phyloP scores from a whole-genome alignment of 2,888 invertebrate species.

The Drosophila putrida region DNA sequence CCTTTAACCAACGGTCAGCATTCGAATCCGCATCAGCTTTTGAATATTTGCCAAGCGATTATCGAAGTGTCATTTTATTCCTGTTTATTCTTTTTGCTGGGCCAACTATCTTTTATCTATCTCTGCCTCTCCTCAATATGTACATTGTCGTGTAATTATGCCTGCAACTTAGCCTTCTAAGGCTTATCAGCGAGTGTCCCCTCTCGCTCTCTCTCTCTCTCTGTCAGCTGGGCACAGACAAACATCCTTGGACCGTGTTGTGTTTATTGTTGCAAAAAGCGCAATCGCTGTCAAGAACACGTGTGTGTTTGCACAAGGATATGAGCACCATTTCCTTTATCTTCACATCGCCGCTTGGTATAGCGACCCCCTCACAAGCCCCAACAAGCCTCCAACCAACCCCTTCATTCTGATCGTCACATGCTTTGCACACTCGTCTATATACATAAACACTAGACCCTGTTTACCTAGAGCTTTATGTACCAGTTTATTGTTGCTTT shows the following conservation, averaged over 20 bases:
- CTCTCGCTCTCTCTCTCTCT: no score
- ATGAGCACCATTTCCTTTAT: conserved; percentile 67
- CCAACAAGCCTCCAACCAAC: background rate
- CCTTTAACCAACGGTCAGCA: conserved; percentile 30
- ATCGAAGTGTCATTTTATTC: conserved; percentile 22
- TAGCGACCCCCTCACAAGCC: background rate
- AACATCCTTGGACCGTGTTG: conserved; percentile 63
- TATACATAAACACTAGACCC: conserved; percentile 53
- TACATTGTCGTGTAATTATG: conserved; percentile 25
- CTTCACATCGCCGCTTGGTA: conserved; percentile 37
- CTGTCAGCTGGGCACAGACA: conserved; percentile 42
- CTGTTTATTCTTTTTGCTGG: conserved; percentile 2
- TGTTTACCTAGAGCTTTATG: conserved; percentile 73
- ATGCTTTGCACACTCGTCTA: conserved; percentile 5
- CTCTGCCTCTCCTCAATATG: background rate
- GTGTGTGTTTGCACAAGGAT: conserved; percentile 81
- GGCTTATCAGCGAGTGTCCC: conserved; percentile 22
- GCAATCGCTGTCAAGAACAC: conserved; percentile 79
- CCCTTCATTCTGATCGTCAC: conserved; percentile 1
- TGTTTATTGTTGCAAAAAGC: conserved; percentile 62
- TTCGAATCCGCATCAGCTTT: conserved; percentile 1
- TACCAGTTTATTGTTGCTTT: conserved; percentile 61
- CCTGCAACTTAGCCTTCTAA: conserved; percentile 12
- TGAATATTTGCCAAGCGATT: conserved; percentile 54
- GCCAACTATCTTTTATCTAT: background rate